Conservation (phyloP, 2,888 invertebrate genomes). For the Thymelicus sylvestris region DNA sequence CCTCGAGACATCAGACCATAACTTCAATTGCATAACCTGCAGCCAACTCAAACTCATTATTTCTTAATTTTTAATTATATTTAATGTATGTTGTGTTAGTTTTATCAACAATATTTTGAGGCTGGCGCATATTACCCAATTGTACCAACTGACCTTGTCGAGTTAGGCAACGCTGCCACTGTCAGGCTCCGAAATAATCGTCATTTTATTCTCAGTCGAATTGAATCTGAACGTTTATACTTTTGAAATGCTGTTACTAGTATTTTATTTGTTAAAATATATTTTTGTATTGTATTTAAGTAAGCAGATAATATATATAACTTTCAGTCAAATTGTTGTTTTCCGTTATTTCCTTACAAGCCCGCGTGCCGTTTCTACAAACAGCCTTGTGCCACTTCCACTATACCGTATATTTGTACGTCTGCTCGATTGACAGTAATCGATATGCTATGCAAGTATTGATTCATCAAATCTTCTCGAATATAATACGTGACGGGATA, state of each 20-base stretch:
- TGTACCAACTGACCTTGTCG: constrained; percentile 61
- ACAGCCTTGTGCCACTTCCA: constrained; percentile 73
- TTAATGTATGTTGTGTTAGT: constrained; percentile 47
- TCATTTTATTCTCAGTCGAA: constrained; percentile 11
- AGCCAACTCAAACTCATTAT: constrained; percentile 20
- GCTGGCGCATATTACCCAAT: constrained; percentile 58
- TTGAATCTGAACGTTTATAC: background rate
- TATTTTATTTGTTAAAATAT: background rate
- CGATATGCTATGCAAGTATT: constrained; percentile 43
- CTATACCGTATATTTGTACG: constrained; percentile 59
- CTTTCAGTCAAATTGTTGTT: constrained; percentile 57
- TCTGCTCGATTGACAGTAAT: constrained; percentile 50
- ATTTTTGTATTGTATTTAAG: background rate
- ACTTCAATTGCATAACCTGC: constrained; percentile 21
- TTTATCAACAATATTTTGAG: constrained; percentile 57
- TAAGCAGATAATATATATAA: constrained; percentile 28
- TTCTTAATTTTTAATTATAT: constrained; percentile 41
- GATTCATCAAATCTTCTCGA: constrained; percentile 46
- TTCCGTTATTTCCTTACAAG: constrained; percentile 61
- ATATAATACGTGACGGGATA: constrained; percentile 8
- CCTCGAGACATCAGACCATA: constrained; percentile 13
- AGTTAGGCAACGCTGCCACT: constrained; percentile 62
- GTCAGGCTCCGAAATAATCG: constrained; percentile 48
- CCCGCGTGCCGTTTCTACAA: constrained; percentile 60
- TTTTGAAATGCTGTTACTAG: no score